phyloP scores from a whole-genome alignment of 2,888 invertebrate species.

The Archips crataeganus region DNA sequence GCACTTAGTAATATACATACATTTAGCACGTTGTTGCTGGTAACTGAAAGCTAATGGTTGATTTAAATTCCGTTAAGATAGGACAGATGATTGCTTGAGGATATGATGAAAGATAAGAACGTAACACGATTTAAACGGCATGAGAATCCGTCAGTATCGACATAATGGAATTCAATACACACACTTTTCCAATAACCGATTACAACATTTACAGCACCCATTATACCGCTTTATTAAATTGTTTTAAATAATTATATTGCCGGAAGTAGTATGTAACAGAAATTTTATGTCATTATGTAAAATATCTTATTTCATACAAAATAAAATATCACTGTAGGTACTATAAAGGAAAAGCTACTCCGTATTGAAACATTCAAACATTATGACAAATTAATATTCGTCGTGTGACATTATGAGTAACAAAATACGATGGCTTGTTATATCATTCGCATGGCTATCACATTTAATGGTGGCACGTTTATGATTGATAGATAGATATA shows the following conservation, averaged over 20 bases:
- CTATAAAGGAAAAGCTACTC: constrained; percentile 29
- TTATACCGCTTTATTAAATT: not conserved
- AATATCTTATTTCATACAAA: constrained; percentile 28
- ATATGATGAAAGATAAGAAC: constrained; percentile 5
- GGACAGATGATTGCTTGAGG: constrained; percentile 26
- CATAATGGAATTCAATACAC: not conserved
- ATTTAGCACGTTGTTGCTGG: constrained; percentile 45
- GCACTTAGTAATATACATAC: constrained; percentile 42
- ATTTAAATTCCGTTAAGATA: constrained; percentile 58
- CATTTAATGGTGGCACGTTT: constrained; percentile 53
- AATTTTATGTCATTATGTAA: constrained; percentile 12
- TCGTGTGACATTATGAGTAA: constrained; percentile 30
- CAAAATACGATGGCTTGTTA: constrained; percentile 47
- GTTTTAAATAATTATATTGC: constrained; percentile 4
- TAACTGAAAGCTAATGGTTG: constrained; percentile 49
- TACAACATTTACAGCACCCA: not conserved
- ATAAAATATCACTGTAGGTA: constrained; percentile 15
- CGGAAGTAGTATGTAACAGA: constrained; percentile 11
- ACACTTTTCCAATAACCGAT: not conserved
- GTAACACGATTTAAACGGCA: not conserved
- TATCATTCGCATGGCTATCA: constrained; percentile 53
- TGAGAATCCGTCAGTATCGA: not conserved
- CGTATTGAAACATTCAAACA: constrained; percentile 33
- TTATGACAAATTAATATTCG: constrained; percentile 43
- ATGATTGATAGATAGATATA: constrained; percentile 53